Conservation (phyloP, 2,113 vertebrate genomes). For the Murina feae region DNA sequence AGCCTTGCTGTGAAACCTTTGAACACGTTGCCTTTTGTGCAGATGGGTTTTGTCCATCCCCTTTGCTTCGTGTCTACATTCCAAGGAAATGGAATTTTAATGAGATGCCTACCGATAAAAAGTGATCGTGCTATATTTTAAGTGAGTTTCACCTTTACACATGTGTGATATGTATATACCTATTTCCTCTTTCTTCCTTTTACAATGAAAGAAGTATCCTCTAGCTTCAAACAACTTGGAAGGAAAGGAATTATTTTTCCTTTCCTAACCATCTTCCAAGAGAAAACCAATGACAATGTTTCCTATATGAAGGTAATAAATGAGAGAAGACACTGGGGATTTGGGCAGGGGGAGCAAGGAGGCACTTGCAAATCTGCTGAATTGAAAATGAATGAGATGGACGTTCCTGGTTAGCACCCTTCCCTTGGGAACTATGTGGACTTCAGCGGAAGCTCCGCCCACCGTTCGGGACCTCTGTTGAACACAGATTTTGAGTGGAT, state of each 20-base stretch:
- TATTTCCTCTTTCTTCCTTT: background rate
- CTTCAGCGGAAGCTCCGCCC: background rate
- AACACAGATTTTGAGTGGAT: background rate
- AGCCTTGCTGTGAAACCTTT: slow-evolving; percentile 48
- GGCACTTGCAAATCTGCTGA: background rate
- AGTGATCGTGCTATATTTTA: background rate
- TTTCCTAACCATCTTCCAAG: background rate
- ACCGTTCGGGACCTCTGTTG: background rate
- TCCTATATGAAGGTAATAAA: background rate
- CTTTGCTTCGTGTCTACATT: background rate
- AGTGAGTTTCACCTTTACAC: background rate
- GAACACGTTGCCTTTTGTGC: slow-evolving; percentile 49
- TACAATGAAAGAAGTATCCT: background rate
- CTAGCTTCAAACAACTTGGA: background rate
- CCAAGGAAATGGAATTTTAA: background rate
- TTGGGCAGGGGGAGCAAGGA: background rate
- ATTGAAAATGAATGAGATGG: background rate
- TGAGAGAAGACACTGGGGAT: background rate
- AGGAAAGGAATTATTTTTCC: background rate
- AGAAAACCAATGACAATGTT: background rate
- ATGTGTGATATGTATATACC: background rate
- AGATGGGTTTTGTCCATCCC: slow-evolving; percentile 33
- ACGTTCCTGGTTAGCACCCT: background rate
- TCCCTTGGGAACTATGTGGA: background rate
- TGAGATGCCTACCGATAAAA: background rate